Conservation (phyloP, 2,888 invertebrate species). For the Iphiclides podalirius region DNA sequence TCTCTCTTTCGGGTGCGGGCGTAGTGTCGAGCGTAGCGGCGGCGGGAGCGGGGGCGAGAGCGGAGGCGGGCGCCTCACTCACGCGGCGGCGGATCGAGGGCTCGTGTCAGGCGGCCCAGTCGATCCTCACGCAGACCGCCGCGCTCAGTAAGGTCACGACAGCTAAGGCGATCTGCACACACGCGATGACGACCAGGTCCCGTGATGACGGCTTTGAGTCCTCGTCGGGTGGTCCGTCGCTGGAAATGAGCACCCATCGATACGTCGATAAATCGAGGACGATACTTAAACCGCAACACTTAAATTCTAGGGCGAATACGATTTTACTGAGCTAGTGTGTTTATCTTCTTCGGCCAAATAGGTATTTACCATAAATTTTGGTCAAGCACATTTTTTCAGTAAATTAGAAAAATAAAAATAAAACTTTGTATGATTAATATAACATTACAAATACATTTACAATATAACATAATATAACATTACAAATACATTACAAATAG, state of each 20-base stretch:
- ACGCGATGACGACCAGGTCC: conserved; percentile 70
- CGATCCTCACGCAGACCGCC: conserved; percentile 75
- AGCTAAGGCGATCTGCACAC: conserved; percentile 72
- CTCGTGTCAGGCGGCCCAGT: conserved; percentile 71
- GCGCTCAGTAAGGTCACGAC: conserved; percentile 74
- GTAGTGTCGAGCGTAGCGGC: conserved; percentile 46
- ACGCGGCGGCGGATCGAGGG: conserved; percentile 62
- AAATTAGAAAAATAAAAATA: too few relatives aligned
- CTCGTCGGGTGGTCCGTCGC: conserved; percentile 58
- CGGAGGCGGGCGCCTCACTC: conserved; percentile 55
- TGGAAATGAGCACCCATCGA: conserved; percentile 41
- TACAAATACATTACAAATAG: too few relatives aligned
- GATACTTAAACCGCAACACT: too few relatives aligned
- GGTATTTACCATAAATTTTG: too few relatives aligned
- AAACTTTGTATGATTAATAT: too few relatives aligned
- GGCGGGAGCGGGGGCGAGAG: conserved; percentile 44
- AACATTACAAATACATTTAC: too few relatives aligned
- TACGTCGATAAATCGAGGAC: too few relatives aligned
- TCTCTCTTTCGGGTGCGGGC: conserved; percentile 60
- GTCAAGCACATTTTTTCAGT: too few relatives aligned
- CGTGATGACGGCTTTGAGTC: conserved; percentile 62
- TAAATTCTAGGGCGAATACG: not conserved
- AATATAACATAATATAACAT: too few relatives aligned
- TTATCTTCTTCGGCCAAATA: too few relatives aligned
- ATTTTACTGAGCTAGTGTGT: too few relatives aligned